These are phyloP conservation scores for Hipposideros armiger DNA, from an alignment of 2,113 vertebrate species.

Conservation along the genomic window DNA sequence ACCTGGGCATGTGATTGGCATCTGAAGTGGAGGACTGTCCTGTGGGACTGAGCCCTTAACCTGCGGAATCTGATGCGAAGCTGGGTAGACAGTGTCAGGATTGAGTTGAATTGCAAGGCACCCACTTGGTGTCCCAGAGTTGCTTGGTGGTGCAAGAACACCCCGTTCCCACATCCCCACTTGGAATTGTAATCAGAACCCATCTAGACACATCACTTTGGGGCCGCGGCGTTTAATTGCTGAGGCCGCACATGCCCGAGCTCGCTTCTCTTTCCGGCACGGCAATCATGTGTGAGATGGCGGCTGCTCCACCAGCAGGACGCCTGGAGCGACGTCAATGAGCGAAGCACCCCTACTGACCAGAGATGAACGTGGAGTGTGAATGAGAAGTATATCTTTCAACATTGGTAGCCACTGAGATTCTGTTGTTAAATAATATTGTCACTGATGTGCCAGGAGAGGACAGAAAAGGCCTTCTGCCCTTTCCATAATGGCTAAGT, in stretches of 20 bases:
- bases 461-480: background rate
- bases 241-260: background rate
- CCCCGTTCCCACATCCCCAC: background rate
- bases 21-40: too few species aligned
- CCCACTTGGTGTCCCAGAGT: background rate
- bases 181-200: background rate
- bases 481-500: background rate
- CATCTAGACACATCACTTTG: background rate
- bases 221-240: background rate
- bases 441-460: background rate
- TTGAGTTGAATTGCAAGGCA: background rate
- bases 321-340: too few species aligned
- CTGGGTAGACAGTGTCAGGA: background rate
- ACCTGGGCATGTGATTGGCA: background rate
- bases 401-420: background rate
- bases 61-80: background rate
- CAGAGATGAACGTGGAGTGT: background rate
- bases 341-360: too few species aligned
- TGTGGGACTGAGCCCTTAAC: background rate
- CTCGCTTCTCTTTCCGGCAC: background rate
- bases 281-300: rapidly evolving
- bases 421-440: background rate
- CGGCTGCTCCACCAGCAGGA: background rate
- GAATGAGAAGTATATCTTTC: background rate
- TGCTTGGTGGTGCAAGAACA: background rate